A percentile compares a stretch with the other conserved stretches of the same genome.
phyloP scores from a whole-genome alignment of 92 coral and sea anemone genomes.

The Zoanthus gigantus region DNA sequence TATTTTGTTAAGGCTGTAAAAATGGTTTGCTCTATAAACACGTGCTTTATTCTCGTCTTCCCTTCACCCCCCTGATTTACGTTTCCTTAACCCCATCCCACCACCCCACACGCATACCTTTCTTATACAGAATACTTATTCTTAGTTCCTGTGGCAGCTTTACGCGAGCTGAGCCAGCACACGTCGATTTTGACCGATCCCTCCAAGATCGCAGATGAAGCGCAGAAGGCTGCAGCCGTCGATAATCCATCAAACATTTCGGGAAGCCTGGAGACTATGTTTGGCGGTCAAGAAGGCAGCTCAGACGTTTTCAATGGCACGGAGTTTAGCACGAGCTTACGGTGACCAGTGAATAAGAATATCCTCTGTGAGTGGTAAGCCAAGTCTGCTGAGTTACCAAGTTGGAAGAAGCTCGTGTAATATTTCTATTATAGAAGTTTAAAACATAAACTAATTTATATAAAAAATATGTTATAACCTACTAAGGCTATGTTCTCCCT shows the following conservation, averaged over 20 bases:
- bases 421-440: background rate
- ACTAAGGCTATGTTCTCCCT: too few species aligned
- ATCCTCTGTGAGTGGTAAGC: background rate
- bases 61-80: too few species aligned
- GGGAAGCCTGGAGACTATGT: slow-evolving; percentile 17
- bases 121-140: background rate
- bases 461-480: too few species aligned
- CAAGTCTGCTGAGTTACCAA: background rate
- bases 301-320: background rate
- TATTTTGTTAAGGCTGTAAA: too few species aligned
- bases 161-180: slow-evolving; percentile 92
- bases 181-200: slow-evolving; percentile 96
- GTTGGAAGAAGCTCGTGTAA: background rate
- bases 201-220: slow-evolving; percentile 88
- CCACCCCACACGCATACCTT: too few species aligned
- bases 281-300: slow-evolving; percentile 5
- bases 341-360: slow-evolving; percentile 2
- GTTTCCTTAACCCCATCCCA: too few species aligned
- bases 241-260: slow-evolving; percentile 73
- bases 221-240: slow-evolving; percentile 73
- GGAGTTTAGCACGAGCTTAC: slow-evolving; percentile 22
- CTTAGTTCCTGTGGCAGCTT: slow-evolving; percentile 88
- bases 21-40: too few species aligned
- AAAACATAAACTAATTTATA: too few species aligned
- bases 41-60: too few species aligned